Evolutionary conservation across 2,113 vertebrate species (phyloP).

Genomic region (Dipodomys stephensi): DNA sequence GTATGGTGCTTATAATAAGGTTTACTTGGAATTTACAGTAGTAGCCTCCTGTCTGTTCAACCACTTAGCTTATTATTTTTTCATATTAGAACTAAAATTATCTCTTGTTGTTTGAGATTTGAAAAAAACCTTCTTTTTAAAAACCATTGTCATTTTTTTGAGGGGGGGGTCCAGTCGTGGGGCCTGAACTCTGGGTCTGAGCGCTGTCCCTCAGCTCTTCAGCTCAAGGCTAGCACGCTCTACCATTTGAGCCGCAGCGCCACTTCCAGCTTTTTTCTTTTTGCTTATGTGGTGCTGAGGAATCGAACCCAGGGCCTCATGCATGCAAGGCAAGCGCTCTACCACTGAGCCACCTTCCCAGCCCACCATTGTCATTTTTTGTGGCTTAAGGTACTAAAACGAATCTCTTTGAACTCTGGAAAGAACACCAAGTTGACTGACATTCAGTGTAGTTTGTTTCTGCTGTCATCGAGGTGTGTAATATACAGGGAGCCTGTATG

Average conservation of each 20-base stretch:
- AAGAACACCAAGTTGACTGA: background rate
- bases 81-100: background rate
- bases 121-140: constrained; percentile 8
- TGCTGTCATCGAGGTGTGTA: background rate
- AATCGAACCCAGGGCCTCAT: too few species aligned
- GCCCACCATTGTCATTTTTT: background rate
- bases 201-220: too few species aligned
- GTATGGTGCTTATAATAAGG: background rate
- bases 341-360: too few species aligned
- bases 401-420: background rate
- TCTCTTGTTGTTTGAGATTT: background rate
- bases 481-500: constrained; percentile 25
- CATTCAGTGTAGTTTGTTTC: constrained; percentile 24
- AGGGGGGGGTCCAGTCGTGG: too few species aligned
- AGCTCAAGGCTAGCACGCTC: too few species aligned
- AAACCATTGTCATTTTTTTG: background rate
- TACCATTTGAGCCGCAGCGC: too few species aligned
- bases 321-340: too few species aligned
- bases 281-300: too few species aligned
- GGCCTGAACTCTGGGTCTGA: too few species aligned
- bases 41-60: background rate
- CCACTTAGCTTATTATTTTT: background rate
- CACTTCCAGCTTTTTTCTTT: too few species aligned
- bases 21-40: background rate
- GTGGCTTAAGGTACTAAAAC: background rate